Percentiles rank a stretch among this genome's conserved stretches.
Conservation (phyloP, 2,888 invertebrate species). For the Malacosoma neustria region DNA sequence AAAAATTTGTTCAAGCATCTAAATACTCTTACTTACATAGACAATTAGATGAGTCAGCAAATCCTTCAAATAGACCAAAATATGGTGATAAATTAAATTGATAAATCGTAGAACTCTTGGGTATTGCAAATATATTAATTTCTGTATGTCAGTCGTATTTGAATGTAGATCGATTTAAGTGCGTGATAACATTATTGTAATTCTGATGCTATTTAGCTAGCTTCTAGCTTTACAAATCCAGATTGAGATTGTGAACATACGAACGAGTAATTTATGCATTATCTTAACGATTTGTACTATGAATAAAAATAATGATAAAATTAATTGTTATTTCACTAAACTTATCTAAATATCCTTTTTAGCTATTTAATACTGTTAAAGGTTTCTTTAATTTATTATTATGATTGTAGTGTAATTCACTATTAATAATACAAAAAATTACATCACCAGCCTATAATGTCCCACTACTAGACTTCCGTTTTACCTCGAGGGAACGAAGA, state of each 20-base stretch:
- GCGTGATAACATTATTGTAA: constrained; percentile 30
- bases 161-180: constrained; percentile 4
- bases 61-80: constrained; percentile 38
- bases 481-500: too few species aligned
- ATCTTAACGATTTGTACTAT: constrained; percentile 41
- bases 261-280: constrained; percentile 54
- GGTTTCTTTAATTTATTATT: too few species aligned
- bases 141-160: too few species aligned
- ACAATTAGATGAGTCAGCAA: constrained; percentile 23
- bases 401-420: too few species aligned
- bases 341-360: too few species aligned
- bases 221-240: constrained; percentile 30
- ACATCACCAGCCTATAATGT: too few species aligned
- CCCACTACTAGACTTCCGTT: too few species aligned
- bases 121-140: too few species aligned
- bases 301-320: background rate
- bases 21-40: constrained; percentile 19
- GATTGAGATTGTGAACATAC: constrained; percentile 27
- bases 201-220: too few species aligned
- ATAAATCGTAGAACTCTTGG: constrained; percentile 25
- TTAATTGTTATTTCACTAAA: too few species aligned
- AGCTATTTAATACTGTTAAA: too few species aligned
- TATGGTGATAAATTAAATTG: constrained; percentile 51
- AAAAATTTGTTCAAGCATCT: constrained; percentile 8
- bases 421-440: too few species aligned